Base-by-base conservation (phyloP, 2,797 vertebrate species). In the Delichon dasypus region DNA sequence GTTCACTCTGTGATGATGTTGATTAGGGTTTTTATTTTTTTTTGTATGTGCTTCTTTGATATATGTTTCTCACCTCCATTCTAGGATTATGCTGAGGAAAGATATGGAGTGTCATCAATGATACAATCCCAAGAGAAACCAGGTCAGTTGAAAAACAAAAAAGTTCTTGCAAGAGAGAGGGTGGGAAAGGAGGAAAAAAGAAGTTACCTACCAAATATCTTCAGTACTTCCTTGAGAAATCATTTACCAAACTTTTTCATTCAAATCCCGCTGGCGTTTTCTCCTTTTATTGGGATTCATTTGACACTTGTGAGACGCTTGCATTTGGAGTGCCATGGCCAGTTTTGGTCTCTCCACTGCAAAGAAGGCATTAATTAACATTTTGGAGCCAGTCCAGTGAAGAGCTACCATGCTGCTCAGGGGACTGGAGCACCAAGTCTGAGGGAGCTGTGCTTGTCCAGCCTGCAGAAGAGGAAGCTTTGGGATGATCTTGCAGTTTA, bases 41-140 rank as follows among this genome's bases (percentile, higher is more conserved):
- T 38, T 38, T 89, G 11, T 61, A 20, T 90, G 50, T 80, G 85
- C 23, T 38, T 29, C 92, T 97, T 96, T 97, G 89, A 91, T 88
- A 4, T 1, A 5, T 93, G 51, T 94, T 87, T 93, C 72, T 94
- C 44, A 47, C 53, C 48, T 84, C 81, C 61, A 5, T 92, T 97
- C 85, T 97, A 99, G 99, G 99, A 99, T 97, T 99, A 99, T 98
- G 99, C 99, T 93, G 99, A 99, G 97, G 99, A 99, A 96, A 98
- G 98, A 93, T 99, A 99, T 68, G 99, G 99, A 72, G 94, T 99
- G 87, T 95, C 98, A 50, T 97, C 98, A 60, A 98, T 99, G 98
- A 98, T 99, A 96, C 99, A 99, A 87, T 99, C 99, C 54, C 99
- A 99, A 97, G 98, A 99, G 88, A 99, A 99, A 98, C 98, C 99